Evolutionary conservation across 2,888 invertebrate genomes (phyloP).

Genomic region (Junonia oenone): DNA sequence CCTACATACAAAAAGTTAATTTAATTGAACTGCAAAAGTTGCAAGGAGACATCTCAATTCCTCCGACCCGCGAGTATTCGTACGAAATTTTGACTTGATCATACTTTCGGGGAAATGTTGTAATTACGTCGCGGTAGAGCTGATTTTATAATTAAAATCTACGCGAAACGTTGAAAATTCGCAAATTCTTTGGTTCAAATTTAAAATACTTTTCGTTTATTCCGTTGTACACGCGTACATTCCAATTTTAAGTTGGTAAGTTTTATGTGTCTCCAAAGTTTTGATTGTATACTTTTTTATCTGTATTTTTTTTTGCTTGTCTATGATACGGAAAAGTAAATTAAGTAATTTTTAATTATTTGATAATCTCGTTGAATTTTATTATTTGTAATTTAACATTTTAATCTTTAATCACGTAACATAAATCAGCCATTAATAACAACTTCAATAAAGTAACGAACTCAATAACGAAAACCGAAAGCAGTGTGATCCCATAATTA

Average conservation of each 20-base stretch:
- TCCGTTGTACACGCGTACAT: background rate
- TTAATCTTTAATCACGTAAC: too few relatives aligned
- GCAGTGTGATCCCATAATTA: background rate
- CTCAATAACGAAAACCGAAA: too few relatives aligned
- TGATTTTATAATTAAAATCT: slow-evolving; percentile 22
- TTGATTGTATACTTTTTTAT: background rate
- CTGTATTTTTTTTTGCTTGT: too few relatives aligned
- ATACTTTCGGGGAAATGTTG: slow-evolving; percentile 26
- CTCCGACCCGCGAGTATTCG: slow-evolving; percentile 8
- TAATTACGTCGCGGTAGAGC: slow-evolving; percentile 27
- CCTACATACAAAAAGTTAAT: background rate
- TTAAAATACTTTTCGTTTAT: background rate
- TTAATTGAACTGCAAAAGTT: background rate
- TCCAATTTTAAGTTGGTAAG: background rate
- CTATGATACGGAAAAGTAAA: too few relatives aligned
- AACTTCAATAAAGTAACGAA: too few relatives aligned
- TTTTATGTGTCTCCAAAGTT: background rate
- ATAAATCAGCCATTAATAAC: too few relatives aligned
- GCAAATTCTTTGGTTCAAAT: slow-evolving; percentile 3
- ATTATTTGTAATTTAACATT: too few relatives aligned
- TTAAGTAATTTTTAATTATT: too few relatives aligned
- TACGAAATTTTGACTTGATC: slow-evolving; percentile 23
- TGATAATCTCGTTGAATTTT: too few relatives aligned
- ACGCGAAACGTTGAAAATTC: slow-evolving; percentile 15
- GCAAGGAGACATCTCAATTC: background rate